Evolutionary conservation across 2,113 vertebrate species (phyloP).

Genomic region (Macrotis lagotis): DNA sequence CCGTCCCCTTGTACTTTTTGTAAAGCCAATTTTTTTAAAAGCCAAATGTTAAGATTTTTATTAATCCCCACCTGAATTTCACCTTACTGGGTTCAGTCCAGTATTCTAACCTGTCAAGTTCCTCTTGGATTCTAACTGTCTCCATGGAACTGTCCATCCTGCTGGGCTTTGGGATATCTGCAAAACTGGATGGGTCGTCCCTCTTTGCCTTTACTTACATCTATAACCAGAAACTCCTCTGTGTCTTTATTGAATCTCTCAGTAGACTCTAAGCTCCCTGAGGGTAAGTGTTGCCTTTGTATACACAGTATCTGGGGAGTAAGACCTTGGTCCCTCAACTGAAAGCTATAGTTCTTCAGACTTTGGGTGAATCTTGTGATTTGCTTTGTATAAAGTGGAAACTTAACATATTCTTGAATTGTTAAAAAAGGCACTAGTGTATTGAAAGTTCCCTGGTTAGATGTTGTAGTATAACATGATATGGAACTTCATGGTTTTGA

Average conservation of each 20-base stretch:
- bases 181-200: background rate
- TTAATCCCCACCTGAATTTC: background rate
- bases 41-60: background rate
- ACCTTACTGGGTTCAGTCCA: background rate
- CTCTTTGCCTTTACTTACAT: background rate
- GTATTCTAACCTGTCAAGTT: background rate
- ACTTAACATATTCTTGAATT: background rate
- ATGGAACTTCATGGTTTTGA: background rate
- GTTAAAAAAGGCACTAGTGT: background rate
- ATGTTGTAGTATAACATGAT: background rate
- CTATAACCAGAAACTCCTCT: background rate
- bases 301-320: background rate
- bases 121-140: background rate
- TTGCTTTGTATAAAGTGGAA: conserved; percentile 28
- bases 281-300: background rate
- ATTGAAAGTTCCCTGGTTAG: background rate
- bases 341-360: background rate
- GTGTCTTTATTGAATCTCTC: background rate
- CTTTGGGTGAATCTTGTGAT: background rate
- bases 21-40: background rate
- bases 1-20: too few species aligned
- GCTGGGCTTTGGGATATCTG: background rate
- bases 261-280: background rate
- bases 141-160: background rate
- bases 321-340: too few species aligned